A percentile compares a stretch with the other conserved stretches of the same genome.
phyloP scores from a whole-genome alignment of 2,797 vertebrate species.

The Okamejei kenojei region DNA sequence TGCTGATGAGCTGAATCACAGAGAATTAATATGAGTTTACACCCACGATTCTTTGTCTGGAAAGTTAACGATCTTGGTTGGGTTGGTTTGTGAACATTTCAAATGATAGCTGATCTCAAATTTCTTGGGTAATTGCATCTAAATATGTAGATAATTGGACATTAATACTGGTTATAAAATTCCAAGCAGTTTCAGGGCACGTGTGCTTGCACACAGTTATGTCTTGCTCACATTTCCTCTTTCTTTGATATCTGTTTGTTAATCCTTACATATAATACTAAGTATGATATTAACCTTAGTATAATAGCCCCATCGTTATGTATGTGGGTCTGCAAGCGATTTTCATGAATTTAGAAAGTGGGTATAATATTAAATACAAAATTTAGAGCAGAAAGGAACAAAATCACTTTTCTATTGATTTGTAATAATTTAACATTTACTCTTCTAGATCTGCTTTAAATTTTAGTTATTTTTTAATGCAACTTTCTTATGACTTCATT shows the following conservation, averaged over 20 bases:
- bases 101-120: not conserved
- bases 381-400: not conserved
- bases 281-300: no score
- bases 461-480: no score
- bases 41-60: slow-evolving; percentile 20
- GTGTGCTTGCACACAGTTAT: not conserved
- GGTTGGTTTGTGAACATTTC: slow-evolving; percentile 11
- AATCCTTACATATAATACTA: not conserved
- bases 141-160: not conserved
- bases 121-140: not conserved
- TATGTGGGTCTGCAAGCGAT: not conserved
- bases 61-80: slow-evolving; percentile 24
- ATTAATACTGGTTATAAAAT: not conserved
- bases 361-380: not conserved
- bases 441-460: no score
- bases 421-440: not conserved
- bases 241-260: not conserved
- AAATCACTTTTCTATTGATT: not conserved
- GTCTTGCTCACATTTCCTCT: not conserved
- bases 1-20: not conserved
- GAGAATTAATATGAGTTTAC: not conserved
- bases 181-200: not conserved
- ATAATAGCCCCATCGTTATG: not conserved
- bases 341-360: not conserved
- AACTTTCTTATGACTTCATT: not conserved